Base-by-base conservation (phyloP, 1,140 invertebrate species). In the Camponotus pennsylvanicus region DNA sequence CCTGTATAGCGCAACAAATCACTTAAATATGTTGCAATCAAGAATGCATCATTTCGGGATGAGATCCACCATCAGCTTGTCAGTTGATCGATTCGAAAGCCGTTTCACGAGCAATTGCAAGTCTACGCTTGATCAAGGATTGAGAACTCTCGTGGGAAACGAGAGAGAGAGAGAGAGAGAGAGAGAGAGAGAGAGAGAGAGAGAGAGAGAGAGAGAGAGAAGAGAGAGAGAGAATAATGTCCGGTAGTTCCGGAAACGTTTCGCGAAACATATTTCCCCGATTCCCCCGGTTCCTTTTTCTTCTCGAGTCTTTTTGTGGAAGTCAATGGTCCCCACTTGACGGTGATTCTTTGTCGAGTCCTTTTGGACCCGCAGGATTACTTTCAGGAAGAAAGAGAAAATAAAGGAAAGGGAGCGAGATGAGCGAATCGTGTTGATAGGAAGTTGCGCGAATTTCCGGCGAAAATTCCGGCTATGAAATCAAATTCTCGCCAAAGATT, bases 251-350 rank as follows among this genome's bases (percentile, higher is more conserved):
- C 11, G 59, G 73, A 76, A 85, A 78, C 66, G 34, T 85, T 85
- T 85, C 75, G 45, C 73, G 63, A 78, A 61, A 85, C 59, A 85
- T 77, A 73, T 83, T 75, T 63, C 32, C 79, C 55, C 3, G 49
- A 40, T 21, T 21, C 18, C 18, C 32, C 34, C 15, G 6, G 15
- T 32, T 59, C 8, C 5, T 57, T 78, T 67, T 78, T 34, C 21
- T 77, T 27, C 0, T 13, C 13, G 32, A 2, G 5, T 83, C 40
- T 45, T 69, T 83, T 83, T 83, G 79, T 49, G 55, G 13, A 40
- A 75, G 55, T 63, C 79, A 67, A 83, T 61, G 40, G 69, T 70
- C 49, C 49, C 49, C 49, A 80, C 77, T 79, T 13, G 77, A 27
- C 77, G 69, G 34, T 61, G 67, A 73, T 82, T 73, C 79, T 45